phyloP scores from a whole-genome alignment of 2,797 vertebrate species.

The Lophura swinhoii region DNA sequence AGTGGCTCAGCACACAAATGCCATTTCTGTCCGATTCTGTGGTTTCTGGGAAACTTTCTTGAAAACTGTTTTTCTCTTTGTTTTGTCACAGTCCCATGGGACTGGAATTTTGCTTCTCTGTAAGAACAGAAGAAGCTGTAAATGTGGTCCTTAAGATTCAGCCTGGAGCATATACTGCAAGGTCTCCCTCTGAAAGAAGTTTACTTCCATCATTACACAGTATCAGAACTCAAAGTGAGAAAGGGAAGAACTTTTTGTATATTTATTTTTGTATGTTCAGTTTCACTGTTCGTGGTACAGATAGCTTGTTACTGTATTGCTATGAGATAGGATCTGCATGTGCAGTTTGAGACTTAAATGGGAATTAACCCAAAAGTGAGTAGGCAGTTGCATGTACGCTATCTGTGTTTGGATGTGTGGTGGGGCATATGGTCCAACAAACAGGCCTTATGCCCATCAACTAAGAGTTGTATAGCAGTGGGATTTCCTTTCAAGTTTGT shows the following conservation, averaged over 20 bases:
- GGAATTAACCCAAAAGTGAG: not conserved
- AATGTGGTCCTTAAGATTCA: not conserved
- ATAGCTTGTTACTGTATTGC: not conserved
- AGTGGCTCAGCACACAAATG: slow-evolving; percentile 35
- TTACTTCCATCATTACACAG: not conserved
- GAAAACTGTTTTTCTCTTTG: not conserved
- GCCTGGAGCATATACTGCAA: not conserved
- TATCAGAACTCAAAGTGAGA: not conserved
- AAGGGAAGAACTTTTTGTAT: not conserved
- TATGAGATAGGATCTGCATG: not conserved
- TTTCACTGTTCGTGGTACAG: not conserved
- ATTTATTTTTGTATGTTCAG: not conserved
- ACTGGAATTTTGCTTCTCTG: not conserved
- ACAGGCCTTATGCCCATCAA: not conserved
- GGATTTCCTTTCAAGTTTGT: not conserved
- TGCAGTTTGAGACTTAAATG: slow-evolving; percentile 1
- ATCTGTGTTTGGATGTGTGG: not conserved
- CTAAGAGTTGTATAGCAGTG: not conserved
- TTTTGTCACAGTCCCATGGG: slow-evolving; percentile 32
- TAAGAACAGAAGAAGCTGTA: not conserved
- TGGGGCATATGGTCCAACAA: not conserved
- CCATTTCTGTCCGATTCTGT: slow-evolving; percentile 29
- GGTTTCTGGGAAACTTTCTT: slow-evolving; percentile 63
- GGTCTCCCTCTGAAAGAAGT: not conserved
- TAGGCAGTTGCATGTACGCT: not conserved